phyloP scores from a whole-genome alignment of 1,140 invertebrate species.

The Nasonia giraulti region DNA sequence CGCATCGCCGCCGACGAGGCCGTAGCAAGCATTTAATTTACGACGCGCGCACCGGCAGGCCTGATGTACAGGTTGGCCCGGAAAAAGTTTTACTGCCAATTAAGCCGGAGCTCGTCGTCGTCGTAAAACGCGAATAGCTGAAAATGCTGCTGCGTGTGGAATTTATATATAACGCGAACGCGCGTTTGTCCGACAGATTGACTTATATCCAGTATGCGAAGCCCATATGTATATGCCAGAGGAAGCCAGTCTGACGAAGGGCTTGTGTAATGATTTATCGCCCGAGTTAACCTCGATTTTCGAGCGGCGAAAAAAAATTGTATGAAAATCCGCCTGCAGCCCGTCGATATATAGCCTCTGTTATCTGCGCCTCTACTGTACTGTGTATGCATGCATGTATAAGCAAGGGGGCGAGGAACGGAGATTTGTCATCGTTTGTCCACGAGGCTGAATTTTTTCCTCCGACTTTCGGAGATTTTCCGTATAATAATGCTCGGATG shows the following conservation, averaged over 20 bases:
- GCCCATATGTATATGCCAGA: background rate
- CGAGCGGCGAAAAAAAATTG: background rate
- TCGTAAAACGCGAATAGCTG: constrained; percentile 38
- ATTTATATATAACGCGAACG: background rate
- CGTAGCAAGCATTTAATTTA: constrained; percentile 4
- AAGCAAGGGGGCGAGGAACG: background rate
- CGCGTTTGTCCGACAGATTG: background rate
- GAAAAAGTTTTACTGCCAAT: constrained; percentile 48
- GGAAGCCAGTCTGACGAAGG: background rate
- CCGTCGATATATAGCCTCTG: background rate
- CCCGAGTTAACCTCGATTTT: constrained; percentile 23
- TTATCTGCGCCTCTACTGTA: too few species aligned
- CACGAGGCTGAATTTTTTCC: background rate
- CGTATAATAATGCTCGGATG: background rate
- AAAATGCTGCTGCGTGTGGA: background rate
- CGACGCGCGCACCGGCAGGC: background rate
- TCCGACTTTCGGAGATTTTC: background rate
- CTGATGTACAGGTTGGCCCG: too few species aligned
- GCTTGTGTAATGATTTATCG: constrained; percentile 42
- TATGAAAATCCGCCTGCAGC: background rate
- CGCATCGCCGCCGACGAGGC: background rate
- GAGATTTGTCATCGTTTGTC: constrained; percentile 40
- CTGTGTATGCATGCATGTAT: background rate
- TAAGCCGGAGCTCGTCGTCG: background rate
- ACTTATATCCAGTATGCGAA: background rate